Evolutionary conservation across 92 coral and sea anemone genomes (phyloP), one percentile per base, ranked within the genome.

Genomic region (Porites cylindrica): DNA sequence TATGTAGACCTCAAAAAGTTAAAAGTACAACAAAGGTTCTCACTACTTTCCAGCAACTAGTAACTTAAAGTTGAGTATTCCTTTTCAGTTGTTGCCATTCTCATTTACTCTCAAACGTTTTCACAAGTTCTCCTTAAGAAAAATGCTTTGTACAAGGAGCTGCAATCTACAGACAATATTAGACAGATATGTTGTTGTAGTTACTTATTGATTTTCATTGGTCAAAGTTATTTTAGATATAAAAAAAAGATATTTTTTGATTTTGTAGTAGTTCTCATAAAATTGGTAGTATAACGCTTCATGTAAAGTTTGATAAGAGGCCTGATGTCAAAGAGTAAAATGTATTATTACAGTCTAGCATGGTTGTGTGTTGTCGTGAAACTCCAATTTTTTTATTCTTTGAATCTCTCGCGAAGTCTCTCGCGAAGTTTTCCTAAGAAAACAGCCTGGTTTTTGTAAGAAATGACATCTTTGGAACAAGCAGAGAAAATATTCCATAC

Each of bases 181-280:
- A 13, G 61, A 56, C 14, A 62, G 18, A 10, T 51, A 47, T 23
- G 65, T 79, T 51, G 65, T 79, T 65, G 74, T 1, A 7, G 83
- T 50, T 79, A 38, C 29, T 63, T n/a, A 12, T 18, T 65, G 70
- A 63, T 65, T 51, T 20, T 76, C 17, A 6, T 59, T 52, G 26
- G 43, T 50, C 75, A 80, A 67, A 80, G 84, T 80, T 80, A 80
- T 80, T 80, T 80, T 80, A 80, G 65, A 80, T 80, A 80, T 80
- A 9, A 80, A 66, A 80, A 66, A 65, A 79, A 54, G 75, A 80
- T 80, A 80, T 80, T 80, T 79, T 80, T 80, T 80, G 84, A 80
- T 67, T 79, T 80, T 80, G 75, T 80, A 80, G 75, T 70, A 67
- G 47, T 69, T 2, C 23, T 71, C 38, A 58, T 38, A 38, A 38